Evolutionary conservation across 2,113 vertebrate genomes (phyloP).

Genomic region (Apaloderma vittatum): DNA sequence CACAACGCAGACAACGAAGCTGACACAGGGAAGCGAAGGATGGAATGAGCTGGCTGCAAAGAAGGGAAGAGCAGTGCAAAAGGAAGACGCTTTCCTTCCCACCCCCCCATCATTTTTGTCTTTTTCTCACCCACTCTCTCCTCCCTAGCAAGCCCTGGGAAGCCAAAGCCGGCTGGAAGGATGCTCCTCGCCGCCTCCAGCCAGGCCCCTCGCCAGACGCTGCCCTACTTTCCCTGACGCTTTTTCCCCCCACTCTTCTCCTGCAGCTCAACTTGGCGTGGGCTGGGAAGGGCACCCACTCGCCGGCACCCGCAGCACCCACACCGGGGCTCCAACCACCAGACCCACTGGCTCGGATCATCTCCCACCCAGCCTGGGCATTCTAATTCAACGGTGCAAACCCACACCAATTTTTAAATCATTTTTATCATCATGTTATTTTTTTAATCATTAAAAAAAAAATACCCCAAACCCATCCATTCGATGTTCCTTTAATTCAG

Average conservation of each 20-base stretch:
- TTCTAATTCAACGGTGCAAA: rapidly evolving
- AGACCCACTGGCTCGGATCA: not conserved
- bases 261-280: not conserved
- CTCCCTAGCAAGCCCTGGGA: not conserved
- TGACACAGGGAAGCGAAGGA: rapidly evolving
- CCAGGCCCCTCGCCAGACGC: conserved; percentile 31
- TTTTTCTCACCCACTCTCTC: not conserved
- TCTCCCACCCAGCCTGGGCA: not conserved
- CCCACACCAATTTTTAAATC: rapidly evolving
- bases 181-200: not conserved
- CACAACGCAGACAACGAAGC: not conserved
- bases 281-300: not conserved
- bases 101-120: not conserved
- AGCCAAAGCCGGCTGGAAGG: not conserved
- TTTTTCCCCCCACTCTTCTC: not conserved
- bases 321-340: rapidly evolving
- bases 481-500: not conserved
- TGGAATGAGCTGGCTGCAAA: not conserved
- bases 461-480: not conserved
- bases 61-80: not conserved
- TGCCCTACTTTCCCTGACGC: conserved; percentile 6
- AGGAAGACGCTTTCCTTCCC: not conserved
- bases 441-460: not conserved
- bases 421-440: not conserved
- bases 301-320: not conserved